Evolutionary conservation across 1,140 invertebrate genomes (phyloP).

Genomic region (Papilio dardanus): DNA sequence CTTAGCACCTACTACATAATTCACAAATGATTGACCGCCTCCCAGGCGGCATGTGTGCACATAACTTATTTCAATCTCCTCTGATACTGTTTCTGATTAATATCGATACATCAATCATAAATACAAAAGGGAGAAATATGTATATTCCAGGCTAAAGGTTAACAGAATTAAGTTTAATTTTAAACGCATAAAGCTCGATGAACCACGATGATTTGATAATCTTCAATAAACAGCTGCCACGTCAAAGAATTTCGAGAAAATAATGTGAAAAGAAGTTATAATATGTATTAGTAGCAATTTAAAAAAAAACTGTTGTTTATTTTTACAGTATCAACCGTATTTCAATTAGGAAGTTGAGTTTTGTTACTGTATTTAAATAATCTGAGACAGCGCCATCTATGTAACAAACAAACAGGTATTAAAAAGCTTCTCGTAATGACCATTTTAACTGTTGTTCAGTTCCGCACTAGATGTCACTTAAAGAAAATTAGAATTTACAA

Average conservation of each 20-base stretch:
- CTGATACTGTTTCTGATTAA: neutral
- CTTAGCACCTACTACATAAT: conserved; percentile 47
- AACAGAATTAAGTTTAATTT: no score
- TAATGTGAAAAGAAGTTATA: neutral
- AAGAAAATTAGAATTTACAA: neutral
- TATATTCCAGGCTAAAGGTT: neutral
- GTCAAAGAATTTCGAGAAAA: neutral
- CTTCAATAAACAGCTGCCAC: conserved; percentile 47
- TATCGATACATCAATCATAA: neutral
- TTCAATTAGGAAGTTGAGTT: neutral
- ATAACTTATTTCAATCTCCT: conserved; percentile 60
- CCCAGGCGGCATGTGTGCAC: conserved; percentile 58
- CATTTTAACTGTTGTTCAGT: conserved; percentile 1
- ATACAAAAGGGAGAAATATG: neutral
- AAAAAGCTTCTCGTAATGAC: conserved; percentile 19
- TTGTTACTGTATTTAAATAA: neutral
- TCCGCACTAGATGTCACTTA: conserved; percentile 27
- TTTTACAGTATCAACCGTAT: no score
- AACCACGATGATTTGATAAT: neutral
- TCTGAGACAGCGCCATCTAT: conserved; percentile 34
- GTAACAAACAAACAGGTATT: neutral
- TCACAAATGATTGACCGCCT: conserved; percentile 44
- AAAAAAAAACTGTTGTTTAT: neutral
- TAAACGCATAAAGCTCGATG: no score
- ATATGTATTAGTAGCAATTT: neutral